Conservation (phyloP, 2,113 vertebrate genomes). For the Neoarius graeffei region DNA sequence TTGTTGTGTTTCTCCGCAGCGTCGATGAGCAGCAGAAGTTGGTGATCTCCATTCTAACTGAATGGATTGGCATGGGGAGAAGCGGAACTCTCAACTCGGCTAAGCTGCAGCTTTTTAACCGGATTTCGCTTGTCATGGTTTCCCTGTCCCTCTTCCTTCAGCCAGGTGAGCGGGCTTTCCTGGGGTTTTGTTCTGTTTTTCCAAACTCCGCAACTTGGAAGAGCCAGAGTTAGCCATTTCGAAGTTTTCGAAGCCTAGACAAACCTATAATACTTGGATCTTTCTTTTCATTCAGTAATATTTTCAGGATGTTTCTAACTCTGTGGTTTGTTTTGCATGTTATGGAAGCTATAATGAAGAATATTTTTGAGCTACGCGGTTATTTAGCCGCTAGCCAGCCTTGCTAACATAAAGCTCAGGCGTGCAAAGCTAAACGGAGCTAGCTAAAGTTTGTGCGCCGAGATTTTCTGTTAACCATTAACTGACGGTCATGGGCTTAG, state of each 20-base stretch:
- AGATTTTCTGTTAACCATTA: background rate
- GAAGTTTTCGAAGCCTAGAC: background rate
- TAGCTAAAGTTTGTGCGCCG: slow-evolving; percentile 15
- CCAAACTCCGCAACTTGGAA: background rate
- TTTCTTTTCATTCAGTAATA: background rate
- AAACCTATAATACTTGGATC: background rate
- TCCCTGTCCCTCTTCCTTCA: slow-evolving; percentile 72
- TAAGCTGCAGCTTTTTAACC: slow-evolving; percentile 79
- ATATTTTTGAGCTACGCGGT: background rate
- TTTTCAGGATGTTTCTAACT: background rate
- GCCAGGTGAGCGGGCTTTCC: slow-evolving; percentile 69
- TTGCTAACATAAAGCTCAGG: background rate
- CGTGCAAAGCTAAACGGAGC: slow-evolving; percentile 1
- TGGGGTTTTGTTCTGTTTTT: background rate
- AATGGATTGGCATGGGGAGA: slow-evolving; percentile 85
- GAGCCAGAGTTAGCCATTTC: background rate
- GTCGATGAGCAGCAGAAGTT: slow-evolving; percentile 70
- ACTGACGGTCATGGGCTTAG: background rate
- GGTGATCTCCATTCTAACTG: slow-evolving; percentile 77
- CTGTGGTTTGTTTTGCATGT: background rate
- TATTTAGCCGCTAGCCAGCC: background rate
- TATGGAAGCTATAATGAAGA: background rate
- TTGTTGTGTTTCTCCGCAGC: slow-evolving; percentile 69
- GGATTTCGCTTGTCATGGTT: slow-evolving; percentile 73
- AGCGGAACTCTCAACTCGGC: slow-evolving; percentile 77